A percentile compares a stretch with the other conserved stretches of the same genome.
These are phyloP conservation scores for Delphinapterus leucas DNA, from an alignment of 2,113 vertebrate species.

Conservation along the genomic window DNA sequence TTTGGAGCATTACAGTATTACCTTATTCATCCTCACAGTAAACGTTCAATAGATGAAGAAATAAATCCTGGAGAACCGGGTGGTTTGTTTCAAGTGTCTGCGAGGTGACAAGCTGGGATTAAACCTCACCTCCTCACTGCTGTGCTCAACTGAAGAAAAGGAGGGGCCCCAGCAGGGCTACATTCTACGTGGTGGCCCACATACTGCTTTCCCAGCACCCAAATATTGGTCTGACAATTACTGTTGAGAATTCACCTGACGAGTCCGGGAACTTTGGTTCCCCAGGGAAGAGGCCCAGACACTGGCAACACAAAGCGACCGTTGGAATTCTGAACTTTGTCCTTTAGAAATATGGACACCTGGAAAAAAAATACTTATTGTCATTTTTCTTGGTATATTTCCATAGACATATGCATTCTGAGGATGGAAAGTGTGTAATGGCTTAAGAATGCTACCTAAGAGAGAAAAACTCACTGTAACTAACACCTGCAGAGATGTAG, in stretches of 20 bases:
- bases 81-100: neutral
- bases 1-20: neutral
- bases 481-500: neutral
- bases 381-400: constrained; percentile 25
- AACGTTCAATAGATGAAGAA: neutral
- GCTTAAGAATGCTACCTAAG: neutral
- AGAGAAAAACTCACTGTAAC: neutral
- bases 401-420: neutral
- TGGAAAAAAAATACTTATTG: constrained; percentile 69
- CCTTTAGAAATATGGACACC: constrained; percentile 99
- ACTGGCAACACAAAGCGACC: constrained; percentile 95
- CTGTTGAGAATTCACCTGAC: constrained; percentile 87
- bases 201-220: neutral
- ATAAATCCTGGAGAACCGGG: neutral
- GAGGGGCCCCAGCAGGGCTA: neutral
- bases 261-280: constrained; percentile 91
- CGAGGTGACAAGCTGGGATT: neutral
- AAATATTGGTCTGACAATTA: neutral
- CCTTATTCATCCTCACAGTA: neutral
- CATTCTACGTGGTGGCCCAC: neutral
- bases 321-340: constrained; percentile 97
- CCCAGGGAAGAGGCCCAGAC: constrained; percentile 93
- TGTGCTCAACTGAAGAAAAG: neutral
- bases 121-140: neutral
- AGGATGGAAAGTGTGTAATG: neutral